Evolutionary conservation across 2,113 vertebrate genomes (phyloP).

Genomic region (Elephas maximus): DNA sequence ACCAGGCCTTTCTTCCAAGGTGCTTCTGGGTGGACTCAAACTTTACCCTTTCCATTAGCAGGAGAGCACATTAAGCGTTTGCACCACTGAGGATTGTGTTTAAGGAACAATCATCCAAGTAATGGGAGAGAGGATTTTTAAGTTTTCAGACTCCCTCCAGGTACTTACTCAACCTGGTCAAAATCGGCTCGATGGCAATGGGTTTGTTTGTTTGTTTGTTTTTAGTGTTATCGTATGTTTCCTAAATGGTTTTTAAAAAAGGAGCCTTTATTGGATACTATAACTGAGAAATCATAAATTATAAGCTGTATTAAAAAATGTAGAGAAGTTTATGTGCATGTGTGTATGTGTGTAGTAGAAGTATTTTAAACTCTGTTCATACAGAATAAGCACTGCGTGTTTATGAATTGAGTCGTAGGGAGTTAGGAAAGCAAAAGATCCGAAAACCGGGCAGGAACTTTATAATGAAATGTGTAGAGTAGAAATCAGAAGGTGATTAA

Average conservation of each 20-base stretch:
- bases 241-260: neutral
- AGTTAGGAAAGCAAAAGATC: neutral
- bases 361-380: neutral
- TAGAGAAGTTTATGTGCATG: neutral
- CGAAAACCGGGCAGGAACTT: neutral
- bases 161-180: neutral
- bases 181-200: no score
- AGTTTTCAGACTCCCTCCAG: neutral
- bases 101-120: neutral
- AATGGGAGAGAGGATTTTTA: neutral
- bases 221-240: neutral
- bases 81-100: neutral
- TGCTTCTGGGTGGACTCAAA: neutral
- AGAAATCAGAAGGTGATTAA: neutral
- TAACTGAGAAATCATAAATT: neutral
- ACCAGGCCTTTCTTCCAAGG: neutral
- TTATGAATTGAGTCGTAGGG: neutral
- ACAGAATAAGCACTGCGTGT: neutral
- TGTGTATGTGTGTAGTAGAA: rapidly evolving
- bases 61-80: neutral
- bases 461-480: neutral
- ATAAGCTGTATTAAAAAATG: neutral
- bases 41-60: neutral
- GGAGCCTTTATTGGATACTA: neutral
- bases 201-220: no score